These are phyloP conservation scores for Channa argus DNA, from an alignment of 2,113 vertebrate genomes.

Conservation along the genomic window DNA sequence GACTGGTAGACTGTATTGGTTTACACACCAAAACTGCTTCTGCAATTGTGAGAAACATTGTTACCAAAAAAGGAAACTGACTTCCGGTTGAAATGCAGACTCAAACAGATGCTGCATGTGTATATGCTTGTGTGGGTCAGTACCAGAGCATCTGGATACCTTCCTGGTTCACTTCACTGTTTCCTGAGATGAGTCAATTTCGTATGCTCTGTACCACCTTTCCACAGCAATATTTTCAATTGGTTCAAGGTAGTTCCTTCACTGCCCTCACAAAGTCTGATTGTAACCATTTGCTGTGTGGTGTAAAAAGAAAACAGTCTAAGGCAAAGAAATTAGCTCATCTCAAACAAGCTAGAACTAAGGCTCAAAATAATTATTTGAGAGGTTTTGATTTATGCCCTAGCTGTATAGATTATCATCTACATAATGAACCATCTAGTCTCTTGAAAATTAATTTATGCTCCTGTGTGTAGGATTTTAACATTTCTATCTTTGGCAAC, in stretches of 20 bases:
- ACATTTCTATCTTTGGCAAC: no score
- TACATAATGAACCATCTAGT: no score
- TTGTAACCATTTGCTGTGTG: conserved; percentile 40
- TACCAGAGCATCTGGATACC: conserved; percentile 66
- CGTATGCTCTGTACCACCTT: conserved; percentile 8
- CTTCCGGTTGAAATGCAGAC: conserved; percentile 16
- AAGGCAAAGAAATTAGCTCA: no score
- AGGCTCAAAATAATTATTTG: no score
- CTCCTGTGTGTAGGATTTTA: no score
- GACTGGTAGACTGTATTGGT: neutral
- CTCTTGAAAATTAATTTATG: no score
- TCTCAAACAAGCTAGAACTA: no score
- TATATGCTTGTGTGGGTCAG: conserved; percentile 54
- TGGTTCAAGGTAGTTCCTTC: conserved; percentile 11
- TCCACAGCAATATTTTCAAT: conserved; percentile 64
- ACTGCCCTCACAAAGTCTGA: conserved; percentile 47
- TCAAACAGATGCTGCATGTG: conserved; percentile 15
- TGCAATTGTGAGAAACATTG: neutral
- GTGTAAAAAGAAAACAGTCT: no score
- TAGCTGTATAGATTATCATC: no score
- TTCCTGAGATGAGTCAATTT: conserved; percentile 71
- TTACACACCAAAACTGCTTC: neutral
- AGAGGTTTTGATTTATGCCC: no score
- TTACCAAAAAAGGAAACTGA: neutral
- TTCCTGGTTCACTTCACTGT: conserved; percentile 69